These are phyloP conservation scores for Agrochola circellaris DNA, from an alignment of 2,888 invertebrate species.

Conservation along the genomic window DNA sequence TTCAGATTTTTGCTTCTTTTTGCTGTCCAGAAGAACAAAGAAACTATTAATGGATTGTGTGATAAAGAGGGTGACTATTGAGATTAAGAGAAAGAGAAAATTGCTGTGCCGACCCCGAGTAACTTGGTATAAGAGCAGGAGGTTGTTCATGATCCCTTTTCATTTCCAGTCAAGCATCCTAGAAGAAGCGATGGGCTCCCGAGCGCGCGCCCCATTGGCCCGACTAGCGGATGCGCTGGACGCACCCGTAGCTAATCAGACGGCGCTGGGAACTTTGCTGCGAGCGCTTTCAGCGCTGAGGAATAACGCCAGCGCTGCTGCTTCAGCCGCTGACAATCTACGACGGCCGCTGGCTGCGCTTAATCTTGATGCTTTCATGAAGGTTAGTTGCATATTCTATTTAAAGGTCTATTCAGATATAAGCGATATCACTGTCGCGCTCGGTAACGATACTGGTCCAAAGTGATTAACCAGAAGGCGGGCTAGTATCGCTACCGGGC, in stretches of 20 bases:
- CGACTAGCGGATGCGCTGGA: constrained; percentile 94
- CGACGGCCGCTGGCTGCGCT: constrained; percentile 93
- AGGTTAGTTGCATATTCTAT: constrained; percentile 72
- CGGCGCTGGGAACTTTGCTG: constrained; percentile 93
- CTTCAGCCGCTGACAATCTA: constrained; percentile 94
- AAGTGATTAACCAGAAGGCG: no score
- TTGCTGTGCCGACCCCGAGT: neutral
- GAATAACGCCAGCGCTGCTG: constrained; percentile 94
- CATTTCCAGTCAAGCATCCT: constrained; percentile 93
- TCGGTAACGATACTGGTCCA: no score
- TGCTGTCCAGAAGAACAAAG: neutral
- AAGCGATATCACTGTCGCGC: no score
- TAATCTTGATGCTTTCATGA: constrained; percentile 91
- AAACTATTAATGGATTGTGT: neutral
- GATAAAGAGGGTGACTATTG: no score
- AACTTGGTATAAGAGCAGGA: neutral
- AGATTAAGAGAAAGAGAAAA: neutral
- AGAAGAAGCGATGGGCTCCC: constrained; percentile 93
- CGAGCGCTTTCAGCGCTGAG: constrained; percentile 93
- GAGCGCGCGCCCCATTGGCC: constrained; percentile 93
- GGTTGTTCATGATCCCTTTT: no score
- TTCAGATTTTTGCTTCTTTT: neutral
- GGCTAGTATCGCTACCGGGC: no score
- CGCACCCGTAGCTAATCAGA: constrained; percentile 94
- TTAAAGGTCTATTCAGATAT: neutral